These are phyloP conservation scores for Battus philenor DNA, from an alignment of 1,140 invertebrate genomes.

Conservation along the genomic window DNA sequence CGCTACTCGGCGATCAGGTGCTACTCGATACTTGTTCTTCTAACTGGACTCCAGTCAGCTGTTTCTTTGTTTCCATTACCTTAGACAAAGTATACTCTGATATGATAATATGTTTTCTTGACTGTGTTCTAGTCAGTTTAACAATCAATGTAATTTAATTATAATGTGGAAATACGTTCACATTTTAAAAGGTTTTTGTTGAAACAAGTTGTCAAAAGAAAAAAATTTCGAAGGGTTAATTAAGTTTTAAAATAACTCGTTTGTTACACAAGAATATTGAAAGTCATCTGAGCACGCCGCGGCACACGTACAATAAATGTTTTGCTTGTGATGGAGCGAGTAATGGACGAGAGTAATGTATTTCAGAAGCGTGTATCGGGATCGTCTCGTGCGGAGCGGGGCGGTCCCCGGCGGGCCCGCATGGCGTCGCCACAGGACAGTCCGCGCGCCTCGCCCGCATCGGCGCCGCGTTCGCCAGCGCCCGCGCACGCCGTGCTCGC, in stretches of 20 bases:
- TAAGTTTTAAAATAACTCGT: too few relatives aligned
- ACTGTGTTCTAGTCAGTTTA: too few relatives aligned
- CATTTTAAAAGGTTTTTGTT: too few relatives aligned
- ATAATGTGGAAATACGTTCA: too few relatives aligned
- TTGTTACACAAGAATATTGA: too few relatives aligned
- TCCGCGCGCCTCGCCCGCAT: slow-evolving; percentile 44
- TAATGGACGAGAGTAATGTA: slow-evolving; percentile 20
- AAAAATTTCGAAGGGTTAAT: too few relatives aligned
- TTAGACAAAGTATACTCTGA: too few relatives aligned
- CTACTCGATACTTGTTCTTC: slow-evolving; percentile 70
- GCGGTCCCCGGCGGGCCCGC: slow-evolving; percentile 52
- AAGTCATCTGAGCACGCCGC: slow-evolving; percentile 32
- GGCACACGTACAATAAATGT: slow-evolving; percentile 5
- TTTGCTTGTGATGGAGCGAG: too few relatives aligned
- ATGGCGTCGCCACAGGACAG: slow-evolving; percentile 53
- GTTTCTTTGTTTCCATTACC: slow-evolving; percentile 42
- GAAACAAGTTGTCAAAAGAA: too few relatives aligned
- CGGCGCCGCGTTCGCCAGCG: slow-evolving; percentile 71
- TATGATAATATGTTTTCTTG: too few relatives aligned
- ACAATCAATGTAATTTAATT: too few relatives aligned
- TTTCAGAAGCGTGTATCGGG: slow-evolving; percentile 53
- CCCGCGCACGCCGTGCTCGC: slow-evolving; percentile 83
- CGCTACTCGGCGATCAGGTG: slow-evolving; percentile 67
- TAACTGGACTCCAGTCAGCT: slow-evolving; percentile 71
- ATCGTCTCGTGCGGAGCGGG: slow-evolving; percentile 51